These are phyloP conservation scores for Eupleurogrammus muticus DNA, from an alignment of 2,797 vertebrate species.

Conservation along the genomic window DNA sequence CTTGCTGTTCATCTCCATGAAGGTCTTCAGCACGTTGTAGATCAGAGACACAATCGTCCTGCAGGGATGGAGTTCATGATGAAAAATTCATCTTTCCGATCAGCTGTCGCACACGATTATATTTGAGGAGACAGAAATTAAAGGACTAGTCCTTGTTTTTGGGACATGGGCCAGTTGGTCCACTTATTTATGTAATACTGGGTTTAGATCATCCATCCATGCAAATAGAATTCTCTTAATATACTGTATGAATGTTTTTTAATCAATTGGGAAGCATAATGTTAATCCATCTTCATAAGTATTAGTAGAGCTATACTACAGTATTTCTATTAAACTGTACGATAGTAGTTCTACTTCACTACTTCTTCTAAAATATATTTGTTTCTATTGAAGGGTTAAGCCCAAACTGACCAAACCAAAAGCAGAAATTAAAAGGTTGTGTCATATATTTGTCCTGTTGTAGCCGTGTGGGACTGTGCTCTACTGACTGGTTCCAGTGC, in stretches of 20 bases:
- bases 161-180: no score
- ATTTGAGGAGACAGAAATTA: constrained; percentile 9
- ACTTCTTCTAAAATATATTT: no score
- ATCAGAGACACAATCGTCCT: constrained; percentile 95
- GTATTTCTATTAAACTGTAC: no score
- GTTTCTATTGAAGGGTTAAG: background rate
- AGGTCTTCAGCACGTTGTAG: constrained; percentile 95
- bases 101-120: background rate
- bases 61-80: constrained; percentile 8
- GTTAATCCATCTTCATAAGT: background rate
- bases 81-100: constrained; percentile 5
- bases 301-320: background rate
- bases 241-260: no score
- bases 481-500: constrained; percentile 96
- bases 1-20: constrained; percentile 96
- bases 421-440: background rate
- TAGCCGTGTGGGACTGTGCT: constrained; percentile 7
- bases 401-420: background rate
- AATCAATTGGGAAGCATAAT: constrained; percentile 2
- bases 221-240: background rate
- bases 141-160: background rate
- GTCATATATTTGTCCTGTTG: background rate
- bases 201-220: background rate
- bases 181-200: background rate
- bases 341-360: no score